Base-by-base conservation (phyloP, 2,888 invertebrate species). In the Melangyna quadrimaculata region DNA sequence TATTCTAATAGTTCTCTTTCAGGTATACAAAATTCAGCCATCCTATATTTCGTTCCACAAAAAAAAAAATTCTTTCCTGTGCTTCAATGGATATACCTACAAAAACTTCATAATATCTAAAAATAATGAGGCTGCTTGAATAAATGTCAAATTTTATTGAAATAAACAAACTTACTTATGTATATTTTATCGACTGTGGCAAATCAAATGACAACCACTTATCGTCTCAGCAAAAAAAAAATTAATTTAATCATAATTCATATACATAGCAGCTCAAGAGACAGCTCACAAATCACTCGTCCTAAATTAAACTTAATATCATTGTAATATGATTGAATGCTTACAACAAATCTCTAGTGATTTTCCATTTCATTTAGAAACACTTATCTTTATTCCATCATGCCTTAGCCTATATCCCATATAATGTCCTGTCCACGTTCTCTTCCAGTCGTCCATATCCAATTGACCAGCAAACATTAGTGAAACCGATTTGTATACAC, bases 291-390 rank as follows among this genome's bases (percentile, higher is more conserved):
- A n/a, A 65, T 65, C 43, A 65, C 32, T 65, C 65, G 19, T 65
- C 19, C 29, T 3, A 45, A 65, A 65, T 65, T 29, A 32, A 65
- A 45, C 45, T 65, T 32, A 65, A 65, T 45, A 65, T 45, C 65
- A 65, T 65, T 14, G 65, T 32, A 65, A 19, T n/a, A n/a, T 65
- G 65, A 65, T 65, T 65, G 45, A 65, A 45, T 45, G 63, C 55
- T 55, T 22, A 59, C 45, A 19, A 45, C 19, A 45, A 45, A 45
- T 45, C 45, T 45, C 45, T 45, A 45, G 67, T 51, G 67, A 67
- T 67, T 51, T 67, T 51, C 67, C 24, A 67, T 51, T 51, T 67
- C 48, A 51, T 51, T 67, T 67, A 35, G 35, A 67, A 67, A 24
- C 51, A 67, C 48, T 48, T 67, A 35, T 67, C 48, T 45, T 19